A percentile compares a stretch with the other conserved stretches of the same genome.
These are phyloP conservation scores for Salticus scenicus DNA, from an alignment of 2,888 invertebrate genomes.

Conservation along the genomic window DNA sequence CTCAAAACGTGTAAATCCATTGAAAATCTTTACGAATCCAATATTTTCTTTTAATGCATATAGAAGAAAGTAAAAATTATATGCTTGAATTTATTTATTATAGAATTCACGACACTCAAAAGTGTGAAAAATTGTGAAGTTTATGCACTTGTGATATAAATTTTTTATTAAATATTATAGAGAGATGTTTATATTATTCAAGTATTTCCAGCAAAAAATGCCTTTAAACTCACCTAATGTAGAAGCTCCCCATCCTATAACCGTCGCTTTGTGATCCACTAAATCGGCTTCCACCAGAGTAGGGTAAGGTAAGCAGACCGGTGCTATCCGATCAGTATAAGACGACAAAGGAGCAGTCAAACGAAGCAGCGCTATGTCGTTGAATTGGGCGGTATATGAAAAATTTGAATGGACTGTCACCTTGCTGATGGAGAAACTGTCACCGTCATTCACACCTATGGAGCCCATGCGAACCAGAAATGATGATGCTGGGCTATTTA, in stretches of 20 bases:
- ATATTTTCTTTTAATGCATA: too few relatives aligned
- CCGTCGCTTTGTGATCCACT: constrained; percentile 47
- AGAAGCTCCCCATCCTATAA: constrained; percentile 57
- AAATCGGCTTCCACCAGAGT: constrained; percentile 30
- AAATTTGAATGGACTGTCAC: constrained; percentile 52
- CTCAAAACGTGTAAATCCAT: too few relatives aligned
- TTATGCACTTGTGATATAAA: too few relatives aligned
- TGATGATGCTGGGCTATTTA: constrained; percentile 41
- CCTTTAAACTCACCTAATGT: constrained; percentile 24
- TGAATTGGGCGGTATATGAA: constrained; percentile 57
- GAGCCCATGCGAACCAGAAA: constrained; percentile 55
- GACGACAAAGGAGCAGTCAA: constrained; percentile 28
- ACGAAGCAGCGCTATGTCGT: constrained; percentile 61
- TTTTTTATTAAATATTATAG: too few relatives aligned
- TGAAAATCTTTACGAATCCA: too few relatives aligned
- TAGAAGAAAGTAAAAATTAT: too few relatives aligned
- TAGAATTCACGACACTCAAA: too few relatives aligned
- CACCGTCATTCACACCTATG: constrained; percentile 19
- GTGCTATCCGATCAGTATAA: constrained; percentile 37
- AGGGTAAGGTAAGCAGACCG: constrained; percentile 61
- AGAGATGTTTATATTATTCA: too few relatives aligned
- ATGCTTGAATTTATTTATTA: too few relatives aligned
- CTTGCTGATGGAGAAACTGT: constrained; percentile 26
- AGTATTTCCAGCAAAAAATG: too few relatives aligned
- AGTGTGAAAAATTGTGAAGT: too few relatives aligned